These are phyloP conservation scores for Eilema depressum DNA, from an alignment of 2,888 invertebrate species.

Conservation along the genomic window DNA sequence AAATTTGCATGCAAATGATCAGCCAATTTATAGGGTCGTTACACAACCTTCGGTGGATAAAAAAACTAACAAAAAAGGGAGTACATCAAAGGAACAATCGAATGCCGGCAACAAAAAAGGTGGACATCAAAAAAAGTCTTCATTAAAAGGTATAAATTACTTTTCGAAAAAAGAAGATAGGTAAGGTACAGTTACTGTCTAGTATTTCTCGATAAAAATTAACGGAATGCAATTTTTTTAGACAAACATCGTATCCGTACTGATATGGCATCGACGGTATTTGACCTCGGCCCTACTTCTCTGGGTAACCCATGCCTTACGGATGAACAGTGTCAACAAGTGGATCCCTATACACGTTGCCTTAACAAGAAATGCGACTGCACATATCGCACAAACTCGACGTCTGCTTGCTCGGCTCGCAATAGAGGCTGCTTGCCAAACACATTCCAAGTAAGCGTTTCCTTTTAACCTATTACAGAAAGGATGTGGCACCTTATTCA, in stretches of 20 bases:
- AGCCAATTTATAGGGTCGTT: slow-evolving; percentile 82
- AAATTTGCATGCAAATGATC: slow-evolving; percentile 81
- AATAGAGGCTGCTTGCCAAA: slow-evolving; percentile 93
- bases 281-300: slow-evolving; percentile 88
- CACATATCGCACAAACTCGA: slow-evolving; percentile 86
- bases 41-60: slow-evolving; percentile 80
- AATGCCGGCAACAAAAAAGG: slow-evolving; percentile 68
- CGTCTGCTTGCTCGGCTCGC: slow-evolving; percentile 89
- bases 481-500: slow-evolving; percentile 6
- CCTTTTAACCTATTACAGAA: slow-evolving; percentile 27
- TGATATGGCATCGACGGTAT: slow-evolving; percentile 63
- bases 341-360: slow-evolving; percentile 93
- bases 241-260: slow-evolving; percentile 79
- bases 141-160: slow-evolving; percentile 72
- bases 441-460: slow-evolving; percentile 91
- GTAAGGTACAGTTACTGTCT: background rate
- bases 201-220: slow-evolving; percentile 6
- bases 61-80: slow-evolving; percentile 76
- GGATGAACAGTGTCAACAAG: slow-evolving; percentile 92
- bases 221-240: slow-evolving; percentile 49
- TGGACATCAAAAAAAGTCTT: slow-evolving; percentile 81
- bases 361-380: slow-evolving; percentile 93
- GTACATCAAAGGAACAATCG: slow-evolving; percentile 67
- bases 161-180: slow-evolving; percentile 6
- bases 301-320: slow-evolving; percentile 92